These are phyloP conservation scores for Thymelicus sylvestris DNA, from an alignment of 2,888 invertebrate genomes.

Conservation along the genomic window DNA sequence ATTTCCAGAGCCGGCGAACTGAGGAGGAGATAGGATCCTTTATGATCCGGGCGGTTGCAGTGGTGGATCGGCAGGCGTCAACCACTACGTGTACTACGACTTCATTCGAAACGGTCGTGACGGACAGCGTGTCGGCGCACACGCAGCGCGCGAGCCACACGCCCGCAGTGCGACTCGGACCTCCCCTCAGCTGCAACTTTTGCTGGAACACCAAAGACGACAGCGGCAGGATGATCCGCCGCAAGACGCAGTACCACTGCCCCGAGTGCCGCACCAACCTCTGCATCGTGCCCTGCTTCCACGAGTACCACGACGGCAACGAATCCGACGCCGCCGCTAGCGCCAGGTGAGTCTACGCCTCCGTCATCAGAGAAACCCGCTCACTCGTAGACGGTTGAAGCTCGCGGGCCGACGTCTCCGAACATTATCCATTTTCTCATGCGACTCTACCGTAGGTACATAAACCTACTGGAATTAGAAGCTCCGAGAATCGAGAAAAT, in stretches of 20 bases:
- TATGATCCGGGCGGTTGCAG: constrained; percentile 59
- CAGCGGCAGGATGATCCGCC: constrained; percentile 91
- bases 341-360: constrained; percentile 47
- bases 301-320: constrained; percentile 90
- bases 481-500: neutral
- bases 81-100: constrained; percentile 46
- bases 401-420: neutral
- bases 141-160: constrained; percentile 90
- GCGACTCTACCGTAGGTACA: neutral
- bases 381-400: constrained; percentile 13
- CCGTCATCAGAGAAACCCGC: constrained; percentile 25
- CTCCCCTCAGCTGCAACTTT: constrained; percentile 94
- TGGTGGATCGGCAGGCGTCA: constrained; percentile 55
- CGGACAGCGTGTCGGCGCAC: constrained; percentile 46
- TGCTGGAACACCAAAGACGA: constrained; percentile 96
- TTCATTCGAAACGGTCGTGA: constrained; percentile 44
- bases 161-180: constrained; percentile 92
- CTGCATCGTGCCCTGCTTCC: constrained; percentile 95
- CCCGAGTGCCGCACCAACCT: constrained; percentile 95
- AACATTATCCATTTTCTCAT: neutral
- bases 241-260: constrained; percentile 96
- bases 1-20: constrained; percentile 50
- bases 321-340: constrained; percentile 51
- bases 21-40: constrained; percentile 59
- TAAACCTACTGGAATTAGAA: neutral